Evolutionary conservation across 2,797 vertebrate genomes (phyloP).

Genomic region (Cichlasoma orientale): DNA sequence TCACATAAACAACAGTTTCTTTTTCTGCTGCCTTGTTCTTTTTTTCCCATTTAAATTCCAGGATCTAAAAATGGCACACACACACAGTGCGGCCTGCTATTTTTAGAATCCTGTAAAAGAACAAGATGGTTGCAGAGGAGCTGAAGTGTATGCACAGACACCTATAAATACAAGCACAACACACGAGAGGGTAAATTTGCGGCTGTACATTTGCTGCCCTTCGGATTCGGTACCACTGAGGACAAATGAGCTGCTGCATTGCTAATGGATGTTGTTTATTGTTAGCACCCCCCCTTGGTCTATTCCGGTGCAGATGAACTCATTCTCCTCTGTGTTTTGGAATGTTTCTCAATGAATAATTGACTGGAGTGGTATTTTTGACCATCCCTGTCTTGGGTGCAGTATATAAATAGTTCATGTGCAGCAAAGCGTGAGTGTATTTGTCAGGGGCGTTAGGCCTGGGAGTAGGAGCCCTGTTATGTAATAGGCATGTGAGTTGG

Average conservation of each 20-base stretch:
- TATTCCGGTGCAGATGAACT: slow-evolving; percentile 58
- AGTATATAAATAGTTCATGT: slow-evolving; percentile 78
- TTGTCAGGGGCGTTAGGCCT: slow-evolving; percentile 67
- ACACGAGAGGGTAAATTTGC: slow-evolving; percentile 50
- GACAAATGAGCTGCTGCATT: slow-evolving; percentile 52
- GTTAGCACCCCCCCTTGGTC: slow-evolving; percentile 41
- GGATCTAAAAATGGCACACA: slow-evolving; percentile 65
- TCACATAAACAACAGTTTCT: slow-evolving; percentile 34
- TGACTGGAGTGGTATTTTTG: slow-evolving; percentile 75
- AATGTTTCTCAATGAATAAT: slow-evolving; percentile 82
- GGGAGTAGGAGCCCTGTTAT: slow-evolving; percentile 77
- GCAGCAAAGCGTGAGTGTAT: slow-evolving; percentile 75
- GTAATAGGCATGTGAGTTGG: slow-evolving; percentile 79
- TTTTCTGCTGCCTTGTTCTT: slow-evolving; percentile 13
- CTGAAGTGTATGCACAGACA: slow-evolving; percentile 59
- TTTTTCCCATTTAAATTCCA: slow-evolving; percentile 42
- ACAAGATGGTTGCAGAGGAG: slow-evolving; percentile 71
- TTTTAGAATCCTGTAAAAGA: slow-evolving; percentile 68
- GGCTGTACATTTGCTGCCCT: slow-evolving; percentile 24
- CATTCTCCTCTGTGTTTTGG: slow-evolving; percentile 58
- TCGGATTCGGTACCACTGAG: slow-evolving; percentile 27
- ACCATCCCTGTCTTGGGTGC: slow-evolving; percentile 68
- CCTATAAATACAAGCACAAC: slow-evolving; percentile 64
- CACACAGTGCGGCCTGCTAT: slow-evolving; percentile 63
- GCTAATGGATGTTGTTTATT: slow-evolving; percentile 61